Evolutionary conservation across 2,113 vertebrate genomes (phyloP), one percentile per base, ranked within the genome.

Genomic region (Phalacrocorax aristotelis): DNA sequence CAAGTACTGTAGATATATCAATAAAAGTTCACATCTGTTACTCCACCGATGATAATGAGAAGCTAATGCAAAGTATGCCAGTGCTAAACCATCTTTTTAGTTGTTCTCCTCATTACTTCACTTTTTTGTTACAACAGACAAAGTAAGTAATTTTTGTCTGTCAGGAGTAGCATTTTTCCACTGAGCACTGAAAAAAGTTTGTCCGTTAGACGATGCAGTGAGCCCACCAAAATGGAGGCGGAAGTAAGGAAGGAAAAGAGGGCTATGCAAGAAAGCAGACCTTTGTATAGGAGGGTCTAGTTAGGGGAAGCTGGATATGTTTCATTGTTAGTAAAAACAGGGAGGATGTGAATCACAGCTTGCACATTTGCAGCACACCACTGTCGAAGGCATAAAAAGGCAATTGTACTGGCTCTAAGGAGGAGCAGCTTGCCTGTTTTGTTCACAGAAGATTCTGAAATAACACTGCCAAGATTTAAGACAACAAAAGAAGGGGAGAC

Each of bases 391-490:
- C 91, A 86, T 94, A 79, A 95, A 71, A 91, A 96, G 86, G 71
- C 89, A 79, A 92, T 97, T 97, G 83, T 94, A 65, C 92, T 95
- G 93, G 69, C 83, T 91, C 65, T 57, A 54, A 79, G 74, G 72
- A 93, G 74, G 40, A 92, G 78, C 83, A 82, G 78, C 78, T 97
- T 76, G 68, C 38, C 60, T 78, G 16, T 94, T 97, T 88, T 75
- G 86, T 95, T 96, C 88, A 40, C 89, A 95, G 89, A 95, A 96
- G 89, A 95, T 86, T 78, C 76, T 90, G 52, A 97, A 92, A 91
- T 72, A 48, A 51, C 40, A 58, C 52, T 93, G 83, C 81, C 85
- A 94, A 93, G 55, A 83, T 80, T 92, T 96, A 89, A 91, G 52
- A 36, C 65, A 81, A 71, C 71, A 90, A 55, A 48, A 92, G 58